A percentile compares a stretch with the other conserved stretches of the same genome.
Conservation (phyloP, 2,888 invertebrate species). For the Nemurella pictetii region DNA sequence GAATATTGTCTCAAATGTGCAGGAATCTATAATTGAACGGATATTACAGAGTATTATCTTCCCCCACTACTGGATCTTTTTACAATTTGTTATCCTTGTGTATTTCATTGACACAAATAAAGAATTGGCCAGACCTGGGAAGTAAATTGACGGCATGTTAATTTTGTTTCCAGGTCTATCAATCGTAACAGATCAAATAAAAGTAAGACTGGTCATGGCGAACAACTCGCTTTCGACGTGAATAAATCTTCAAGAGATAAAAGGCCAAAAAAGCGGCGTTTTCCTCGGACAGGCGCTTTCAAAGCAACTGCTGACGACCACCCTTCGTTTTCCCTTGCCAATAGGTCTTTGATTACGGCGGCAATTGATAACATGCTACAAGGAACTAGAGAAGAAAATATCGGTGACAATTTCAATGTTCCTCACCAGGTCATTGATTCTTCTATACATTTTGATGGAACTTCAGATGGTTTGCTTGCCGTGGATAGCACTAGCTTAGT, state of each 20-base stretch:
- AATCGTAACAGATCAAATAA: conserved; percentile 6
- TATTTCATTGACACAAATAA: background rate
- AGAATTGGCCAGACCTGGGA: background rate
- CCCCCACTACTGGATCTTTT: too few relatives aligned
- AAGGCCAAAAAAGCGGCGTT: background rate
- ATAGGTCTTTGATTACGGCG: background rate
- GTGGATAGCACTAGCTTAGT: background rate
- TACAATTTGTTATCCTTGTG: background rate
- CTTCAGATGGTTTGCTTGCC: background rate
- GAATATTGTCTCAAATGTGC: too few relatives aligned
- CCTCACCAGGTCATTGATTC: background rate
- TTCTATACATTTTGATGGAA: background rate
- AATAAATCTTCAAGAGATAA: background rate
- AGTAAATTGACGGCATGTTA: background rate
- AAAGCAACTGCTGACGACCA: background rate
- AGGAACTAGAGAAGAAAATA: background rate
- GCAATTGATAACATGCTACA: background rate
- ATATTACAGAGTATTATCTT: too few relatives aligned
- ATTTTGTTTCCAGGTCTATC: conserved; percentile 18
- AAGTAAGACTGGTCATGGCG: background rate
- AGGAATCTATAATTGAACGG: too few relatives aligned
- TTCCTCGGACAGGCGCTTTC: background rate
- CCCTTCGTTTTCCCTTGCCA: background rate
- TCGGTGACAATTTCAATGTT: background rate
- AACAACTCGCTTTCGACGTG: background rate